phyloP scores from a whole-genome alignment of 2,797 vertebrate species.

The Hippocampus kuda region DNA sequence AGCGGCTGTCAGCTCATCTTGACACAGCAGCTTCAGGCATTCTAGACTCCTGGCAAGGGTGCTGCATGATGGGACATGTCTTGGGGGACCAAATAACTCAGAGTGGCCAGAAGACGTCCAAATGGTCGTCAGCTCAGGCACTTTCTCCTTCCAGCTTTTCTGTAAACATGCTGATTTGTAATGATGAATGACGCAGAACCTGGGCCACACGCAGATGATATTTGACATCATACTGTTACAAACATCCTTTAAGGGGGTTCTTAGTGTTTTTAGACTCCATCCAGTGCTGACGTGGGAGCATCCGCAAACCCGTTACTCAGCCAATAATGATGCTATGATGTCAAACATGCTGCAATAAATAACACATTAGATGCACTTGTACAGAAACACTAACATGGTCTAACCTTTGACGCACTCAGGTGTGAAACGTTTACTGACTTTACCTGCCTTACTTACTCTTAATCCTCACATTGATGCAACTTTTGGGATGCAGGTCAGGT shows the following conservation, averaged over 20 bases:
- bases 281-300: conserved; percentile 5
- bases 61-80: conserved; percentile 26
- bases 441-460: conserved; percentile 59
- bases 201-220: neutral
- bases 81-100: conserved; percentile 53
- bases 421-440: conserved; percentile 57
- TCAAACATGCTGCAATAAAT: conserved; percentile 30
- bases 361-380: conserved; percentile 39
- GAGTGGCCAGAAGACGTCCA: conserved; percentile 4
- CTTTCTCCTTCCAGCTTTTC: conserved; percentile 8
- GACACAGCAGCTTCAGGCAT: conserved; percentile 93
- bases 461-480: conserved; percentile 49
- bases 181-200: neutral
- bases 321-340: neutral
- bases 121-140: conserved; percentile 26
- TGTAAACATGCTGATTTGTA: conserved; percentile 9
- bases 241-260: neutral
- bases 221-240: neutral
- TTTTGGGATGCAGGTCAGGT: conserved; percentile 48
- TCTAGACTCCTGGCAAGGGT: conserved; percentile 48
- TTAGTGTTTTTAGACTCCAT: conserved; percentile 1
- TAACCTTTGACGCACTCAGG: conserved; percentile 45
- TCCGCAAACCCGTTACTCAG: neutral
- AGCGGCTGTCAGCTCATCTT: conserved; percentile 94
- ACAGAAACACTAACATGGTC: conserved; percentile 50